These are phyloP conservation scores for Drosophila histrio DNA, from an alignment of 2,888 invertebrate species.

Conservation along the genomic window DNA sequence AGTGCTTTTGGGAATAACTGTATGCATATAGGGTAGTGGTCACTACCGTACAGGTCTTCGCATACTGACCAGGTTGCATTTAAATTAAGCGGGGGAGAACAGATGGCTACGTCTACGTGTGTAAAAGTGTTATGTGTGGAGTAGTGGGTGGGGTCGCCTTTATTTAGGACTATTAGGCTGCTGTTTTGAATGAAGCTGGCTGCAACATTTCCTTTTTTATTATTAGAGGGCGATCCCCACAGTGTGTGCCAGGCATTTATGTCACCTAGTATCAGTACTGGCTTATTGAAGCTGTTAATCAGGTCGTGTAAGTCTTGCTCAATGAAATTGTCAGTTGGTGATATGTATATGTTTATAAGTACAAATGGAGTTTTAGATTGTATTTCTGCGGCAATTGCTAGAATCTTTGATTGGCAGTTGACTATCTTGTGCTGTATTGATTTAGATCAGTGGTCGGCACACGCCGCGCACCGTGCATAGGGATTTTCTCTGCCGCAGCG, in stretches of 20 bases:
- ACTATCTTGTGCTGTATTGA: not conserved
- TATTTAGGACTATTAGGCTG: not conserved
- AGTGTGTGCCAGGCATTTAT: slow-evolving; percentile 5
- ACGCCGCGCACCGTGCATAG: no score
- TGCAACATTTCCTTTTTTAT: not conserved
- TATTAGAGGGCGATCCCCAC: slow-evolving; percentile 8
- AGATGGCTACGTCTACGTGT: not conserved
- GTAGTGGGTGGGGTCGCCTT: not conserved
- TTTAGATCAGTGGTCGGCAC: no score
- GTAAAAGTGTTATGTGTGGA: slow-evolving; percentile 10
- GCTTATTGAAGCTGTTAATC: slow-evolving; percentile 2
- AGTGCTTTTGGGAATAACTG: slow-evolving; percentile 1
- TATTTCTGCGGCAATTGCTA: not conserved
- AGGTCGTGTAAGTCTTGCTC: no score
- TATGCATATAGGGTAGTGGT: slow-evolving; percentile 7
- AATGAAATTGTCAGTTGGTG: slow-evolving; percentile 4
- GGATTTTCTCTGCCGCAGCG: no score
- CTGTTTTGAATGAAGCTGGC: not conserved
- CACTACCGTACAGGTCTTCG: slow-evolving; percentile 5
- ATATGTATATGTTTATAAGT: not conserved
- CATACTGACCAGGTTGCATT: not conserved
- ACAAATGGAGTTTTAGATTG: not conserved
- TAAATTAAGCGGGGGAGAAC: not conserved
- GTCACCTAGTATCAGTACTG: slow-evolving; percentile 5
- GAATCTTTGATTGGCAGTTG: not conserved